These are phyloP conservation scores for Sebastes itinus DNA, from an alignment of 2,797 vertebrate species.

Conservation along the genomic window DNA sequence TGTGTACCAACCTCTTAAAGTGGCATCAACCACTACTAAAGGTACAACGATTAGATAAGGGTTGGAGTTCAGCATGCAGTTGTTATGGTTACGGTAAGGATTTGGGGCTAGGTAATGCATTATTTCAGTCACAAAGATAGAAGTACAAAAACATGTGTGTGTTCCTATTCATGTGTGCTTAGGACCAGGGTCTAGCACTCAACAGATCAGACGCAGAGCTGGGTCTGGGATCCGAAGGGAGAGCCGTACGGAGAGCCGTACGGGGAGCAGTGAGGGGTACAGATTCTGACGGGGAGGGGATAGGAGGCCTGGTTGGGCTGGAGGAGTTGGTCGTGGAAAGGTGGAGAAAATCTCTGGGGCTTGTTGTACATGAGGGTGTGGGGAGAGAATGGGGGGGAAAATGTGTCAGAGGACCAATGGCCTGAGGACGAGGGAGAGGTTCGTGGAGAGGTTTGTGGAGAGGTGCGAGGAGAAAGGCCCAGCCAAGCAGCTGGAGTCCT, in stretches of 20 bases:
- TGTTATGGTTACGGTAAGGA: neutral
- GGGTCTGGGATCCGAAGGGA: constrained; percentile 19
- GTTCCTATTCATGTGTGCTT: neutral
- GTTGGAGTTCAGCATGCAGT: neutral
- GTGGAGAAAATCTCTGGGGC: neutral
- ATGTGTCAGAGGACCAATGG: fast-evolving
- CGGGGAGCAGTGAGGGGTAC: constrained; percentile 11
- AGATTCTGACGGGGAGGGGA: neutral
- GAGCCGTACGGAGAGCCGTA: constrained; percentile 13
- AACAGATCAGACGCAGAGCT: neutral
- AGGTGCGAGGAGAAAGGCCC: neutral
- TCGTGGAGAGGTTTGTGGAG: neutral
- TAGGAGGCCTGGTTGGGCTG: neutral
- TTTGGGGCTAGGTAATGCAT: neutral
- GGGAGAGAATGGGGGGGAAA: constrained; percentile 36
- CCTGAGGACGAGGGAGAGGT: neutral
- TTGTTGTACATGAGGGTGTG: neutral
- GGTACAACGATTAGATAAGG: neutral
- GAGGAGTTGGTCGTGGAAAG: neutral
- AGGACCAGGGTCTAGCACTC: constrained; percentile 14
- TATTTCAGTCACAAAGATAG: constrained; percentile 10
- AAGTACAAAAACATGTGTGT: constrained; percentile 20
- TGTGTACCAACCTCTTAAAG: neutral
- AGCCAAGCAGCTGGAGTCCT: fast-evolving
- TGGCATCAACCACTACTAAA: neutral